Base-by-base conservation (phyloP, 1,140 invertebrate genomes). In the Scaptomyza graminum region DNA sequence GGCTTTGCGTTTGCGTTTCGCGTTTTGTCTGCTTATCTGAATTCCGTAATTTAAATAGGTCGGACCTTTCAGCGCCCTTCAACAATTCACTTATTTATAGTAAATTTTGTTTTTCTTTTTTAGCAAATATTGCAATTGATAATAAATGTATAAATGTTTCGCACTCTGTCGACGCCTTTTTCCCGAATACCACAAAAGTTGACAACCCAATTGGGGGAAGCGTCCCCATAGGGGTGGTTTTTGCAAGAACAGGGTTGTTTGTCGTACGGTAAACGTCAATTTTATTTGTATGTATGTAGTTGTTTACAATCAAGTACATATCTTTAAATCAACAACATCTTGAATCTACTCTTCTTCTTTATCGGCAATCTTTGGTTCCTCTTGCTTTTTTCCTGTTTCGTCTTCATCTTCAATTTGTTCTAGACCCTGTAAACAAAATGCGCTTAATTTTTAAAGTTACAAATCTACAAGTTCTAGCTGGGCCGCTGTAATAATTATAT, bases 211-310 rank as follows among this genome's bases (percentile, higher is more conserved):
- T 56, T 65, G 68, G 71, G 59, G 69, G 64, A 69, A 65, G 64
- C 68, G 63, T 73, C 67, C 79, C 75, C 74, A 64, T 77, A 89
- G 64, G 84, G 84, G 84, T 89, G 79, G 84, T 84, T 89, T 89
- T 71, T 37, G 51, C 52, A 67, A 80, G 56, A 62, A 75, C 81
- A 85, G 81, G 81, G 81, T 85, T 85, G 81, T 72, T 85, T 50
- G 55, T 49, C 62, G 57, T 76, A 77, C 80, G 68, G 63, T 63
- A 76, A 75, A 72, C 37, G 39, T 50, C 37, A 44, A 69, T 44
- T 77, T 73, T 78, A 78, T 67, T 39, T 11, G 3, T 12, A 39
- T 39, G 37, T 39, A 31, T 31, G 12, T 49, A 44, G 13, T 63
- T 63, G 59, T 63, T 74, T 69, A 69, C 31, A 47, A 56, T 31